Evolutionary conservation across 37 sponge, comb jelly and placozoan genomes (phyloP), one percentile per base, ranked within the genome.

Genomic region (Oopsacas minuta): DNA sequence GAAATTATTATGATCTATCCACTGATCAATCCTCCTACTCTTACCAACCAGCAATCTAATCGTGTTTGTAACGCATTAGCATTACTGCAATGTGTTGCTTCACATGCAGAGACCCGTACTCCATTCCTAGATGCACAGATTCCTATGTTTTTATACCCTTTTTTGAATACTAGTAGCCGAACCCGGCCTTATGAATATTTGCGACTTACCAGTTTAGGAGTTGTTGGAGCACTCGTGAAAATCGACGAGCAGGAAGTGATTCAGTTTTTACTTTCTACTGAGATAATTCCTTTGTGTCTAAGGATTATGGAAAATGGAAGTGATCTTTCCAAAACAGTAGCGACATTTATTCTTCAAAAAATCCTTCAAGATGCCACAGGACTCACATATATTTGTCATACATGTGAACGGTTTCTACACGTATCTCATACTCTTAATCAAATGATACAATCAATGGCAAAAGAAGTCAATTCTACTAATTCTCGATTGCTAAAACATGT

Each of bases 51-150:
- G 39, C 98, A 97, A 83, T 94, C 95, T 38, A 97, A 97, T 83
- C 87, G 98, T 84, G 98, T 97, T 52, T 97, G 98, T 87, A 97
- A 97, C 90, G 95, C 98, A 0, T 88, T 97, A 22, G 98, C 98
- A 0, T 87, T 97, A 1, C 87, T 97, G 39, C 98, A 97, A 86
- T 97, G 98, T 88, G 93, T 97, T 10, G 98, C 98, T 36, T 97
- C 98, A 35, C 98, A 97, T 61, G 89, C 93, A 1, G 98, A 97
- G 35, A 97, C 98, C 0, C 84, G 98, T 51, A 88, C 98, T 35
- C 86, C 90, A 22, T 97, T 97, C 84, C 85, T 97, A 25, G 86
- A 86, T 38, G 95, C 98, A 38, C 93, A 94, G 81, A 92, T 97
- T 39, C 98, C 98, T 1, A 88, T 92, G 81, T 97, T 92, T 83